phyloP scores from a whole-genome alignment of 2,888 invertebrate species.

The Eurytoma californica region DNA sequence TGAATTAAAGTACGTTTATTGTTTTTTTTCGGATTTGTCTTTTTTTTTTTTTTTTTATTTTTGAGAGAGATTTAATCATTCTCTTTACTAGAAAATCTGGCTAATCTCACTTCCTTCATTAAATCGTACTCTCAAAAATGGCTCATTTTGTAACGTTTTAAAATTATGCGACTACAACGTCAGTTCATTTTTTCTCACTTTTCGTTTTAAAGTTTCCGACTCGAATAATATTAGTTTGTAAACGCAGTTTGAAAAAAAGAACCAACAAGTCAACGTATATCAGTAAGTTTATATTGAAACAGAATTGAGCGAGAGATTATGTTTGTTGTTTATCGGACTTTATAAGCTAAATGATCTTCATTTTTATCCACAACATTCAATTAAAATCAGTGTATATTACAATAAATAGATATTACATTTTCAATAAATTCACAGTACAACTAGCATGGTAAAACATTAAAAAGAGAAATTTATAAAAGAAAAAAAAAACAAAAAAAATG shows the following conservation, averaged over 20 bases:
- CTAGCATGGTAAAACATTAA: constrained; percentile 36
- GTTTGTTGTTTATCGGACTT: neutral
- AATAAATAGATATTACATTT: constrained; percentile 26
- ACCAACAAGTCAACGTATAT: too few relatives aligned
- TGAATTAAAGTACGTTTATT: constrained; percentile 22
- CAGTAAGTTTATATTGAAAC: too few relatives aligned
- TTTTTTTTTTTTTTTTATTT: constrained; percentile 7
- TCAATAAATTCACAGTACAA: constrained; percentile 13
- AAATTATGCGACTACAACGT: constrained; percentile 43
- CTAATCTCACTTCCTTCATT: constrained; percentile 37
- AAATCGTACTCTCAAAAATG: constrained; percentile 32
- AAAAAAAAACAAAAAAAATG: constrained; percentile 24
- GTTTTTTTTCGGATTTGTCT: constrained; percentile 5
- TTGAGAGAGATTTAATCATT: neutral
- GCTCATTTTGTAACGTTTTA: constrained; percentile 7
- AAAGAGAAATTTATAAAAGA: constrained; percentile 25
- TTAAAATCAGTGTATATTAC: constrained; percentile 32
- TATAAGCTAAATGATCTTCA: constrained; percentile 22
- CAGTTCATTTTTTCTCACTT: constrained; percentile 23
- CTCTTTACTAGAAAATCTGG: constrained; percentile 34
- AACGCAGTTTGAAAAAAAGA: constrained; percentile 33
- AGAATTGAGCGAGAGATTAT: neutral
- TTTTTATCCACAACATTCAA: constrained; percentile 12
- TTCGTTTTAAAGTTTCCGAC: constrained; percentile 23
- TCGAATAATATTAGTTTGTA: constrained; percentile 19